Percentiles rank a stretch among this genome's conserved stretches.
Evolutionary conservation across 2,113 vertebrate genomes (phyloP).

Genomic region (Terrapene triunguis): DNA sequence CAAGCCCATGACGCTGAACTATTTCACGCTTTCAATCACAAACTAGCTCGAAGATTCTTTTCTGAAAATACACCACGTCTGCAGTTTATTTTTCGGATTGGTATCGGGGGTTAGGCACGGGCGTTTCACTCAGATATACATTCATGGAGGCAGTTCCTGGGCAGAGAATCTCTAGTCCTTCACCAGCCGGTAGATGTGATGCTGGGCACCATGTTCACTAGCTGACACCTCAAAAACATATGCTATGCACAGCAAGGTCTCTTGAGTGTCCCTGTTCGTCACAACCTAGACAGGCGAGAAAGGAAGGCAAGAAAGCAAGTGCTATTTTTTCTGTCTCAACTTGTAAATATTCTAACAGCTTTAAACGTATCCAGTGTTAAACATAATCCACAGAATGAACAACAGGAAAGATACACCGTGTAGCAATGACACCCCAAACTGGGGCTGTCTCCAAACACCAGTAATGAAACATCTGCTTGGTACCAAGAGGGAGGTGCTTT

Average conservation of each 20-base stretch:
- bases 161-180: slow-evolving; percentile 87
- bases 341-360: neutral
- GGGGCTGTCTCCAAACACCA: neutral
- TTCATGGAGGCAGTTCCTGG: slow-evolving; percentile 30
- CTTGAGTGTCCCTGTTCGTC: slow-evolving; percentile 94
- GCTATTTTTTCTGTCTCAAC: neutral
- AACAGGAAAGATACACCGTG: neutral
- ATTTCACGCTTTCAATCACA: slow-evolving; percentile 34
- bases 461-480: neutral
- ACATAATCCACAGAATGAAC: neutral
- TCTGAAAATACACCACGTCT: slow-evolving; percentile 76
- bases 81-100: slow-evolving; percentile 80
- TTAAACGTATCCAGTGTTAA: neutral
- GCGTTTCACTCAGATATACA: slow-evolving; percentile 62
- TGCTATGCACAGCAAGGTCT: slow-evolving; percentile 93
- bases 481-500: neutral
- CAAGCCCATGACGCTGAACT: slow-evolving; percentile 13
- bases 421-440: neutral
- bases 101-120: slow-evolving; percentile 55
- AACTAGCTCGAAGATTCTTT: slow-evolving; percentile 65
- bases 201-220: slow-evolving; percentile 93
- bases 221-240: slow-evolving; percentile 96
- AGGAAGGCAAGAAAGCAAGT: neutral
- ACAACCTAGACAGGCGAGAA: slow-evolving; percentile 86
- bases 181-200: slow-evolving; percentile 96